phyloP scores from a whole-genome alignment of 2,888 invertebrate genomes.

The Eudasyphora cyanicolor region DNA sequence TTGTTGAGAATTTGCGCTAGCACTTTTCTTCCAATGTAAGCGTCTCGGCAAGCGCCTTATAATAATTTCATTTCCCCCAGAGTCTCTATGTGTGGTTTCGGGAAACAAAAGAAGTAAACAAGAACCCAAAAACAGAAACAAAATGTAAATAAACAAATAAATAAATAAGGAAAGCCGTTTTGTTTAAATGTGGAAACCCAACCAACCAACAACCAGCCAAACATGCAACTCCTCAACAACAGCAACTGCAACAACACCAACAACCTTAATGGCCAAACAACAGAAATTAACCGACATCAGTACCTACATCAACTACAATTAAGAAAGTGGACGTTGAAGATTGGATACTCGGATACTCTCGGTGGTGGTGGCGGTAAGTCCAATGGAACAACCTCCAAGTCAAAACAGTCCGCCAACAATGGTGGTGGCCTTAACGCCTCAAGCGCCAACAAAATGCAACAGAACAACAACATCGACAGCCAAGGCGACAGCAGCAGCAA shows the following conservation, averaged over 20 bases:
- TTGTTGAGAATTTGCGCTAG: not conserved
- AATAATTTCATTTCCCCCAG: conserved; percentile 33
- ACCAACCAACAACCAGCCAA: conserved; percentile 35
- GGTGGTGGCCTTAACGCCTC: conserved; percentile 66
- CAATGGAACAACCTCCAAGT: conserved; percentile 18
- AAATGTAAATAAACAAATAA: conserved; percentile 43
- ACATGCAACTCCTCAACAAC: conserved; percentile 33
- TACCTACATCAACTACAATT: conserved; percentile 65
- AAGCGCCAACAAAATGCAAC: conserved; percentile 62
- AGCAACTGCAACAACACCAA: conserved; percentile 32
- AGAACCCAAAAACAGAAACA: conserved; percentile 22
- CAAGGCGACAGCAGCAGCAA: conserved; percentile 20
- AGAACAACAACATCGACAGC: conserved; percentile 27
- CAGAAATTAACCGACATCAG: conserved; percentile 59
- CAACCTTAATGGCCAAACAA: conserved; percentile 23
- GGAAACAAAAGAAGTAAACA: conserved; percentile 28
- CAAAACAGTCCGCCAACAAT: conserved; percentile 52
- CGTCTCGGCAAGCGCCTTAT: not conserved
- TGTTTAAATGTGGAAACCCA: conserved; percentile 42
- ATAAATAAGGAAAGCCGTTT: conserved; percentile 56
- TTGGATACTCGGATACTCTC: conserved; percentile 56
- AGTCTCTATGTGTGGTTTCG: conserved; percentile 53
- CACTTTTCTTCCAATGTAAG: not conserved
- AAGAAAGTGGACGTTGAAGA: conserved; percentile 63
- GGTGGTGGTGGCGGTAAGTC: conserved; percentile 50